Base-by-base conservation (phyloP, 1,140 invertebrate species). In the Lordiphosa stackelbergi region DNA sequence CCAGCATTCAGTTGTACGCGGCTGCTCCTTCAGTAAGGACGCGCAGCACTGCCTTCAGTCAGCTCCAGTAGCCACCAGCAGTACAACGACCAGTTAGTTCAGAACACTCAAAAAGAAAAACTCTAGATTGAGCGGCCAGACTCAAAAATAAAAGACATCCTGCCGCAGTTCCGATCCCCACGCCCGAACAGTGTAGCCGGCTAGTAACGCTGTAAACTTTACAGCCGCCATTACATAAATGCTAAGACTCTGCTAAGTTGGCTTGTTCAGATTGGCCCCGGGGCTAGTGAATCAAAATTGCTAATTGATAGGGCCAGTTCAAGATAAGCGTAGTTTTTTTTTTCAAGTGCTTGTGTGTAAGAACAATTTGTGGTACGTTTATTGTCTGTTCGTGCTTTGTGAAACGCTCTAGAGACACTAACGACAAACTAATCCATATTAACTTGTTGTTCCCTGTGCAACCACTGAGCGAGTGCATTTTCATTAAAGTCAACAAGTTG, bases 401-500 rank as follows among this genome's bases (percentile, higher is more conserved):
- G 72, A 75, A 70, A 66, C 5, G 55, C 59, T 73, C 41, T 54
- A 52, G 45, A 66, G 54, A 47, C 46, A 66, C 64, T 46, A 54
- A 53, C 36, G 22, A 7, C 34, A 46, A 42, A 68, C 61, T 58
- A 79, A 69, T 59, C 53, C 68, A 81, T 70, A 79, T 74, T 66
- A 79, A 78, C 64, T 64, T 81, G 60, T 79, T 79, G 63, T 48
- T 66, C 57, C 43, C 56, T 40, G 38, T 68, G 53, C 43, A 45
- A 38, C 58, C 16, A 45, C 13, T 19, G 36, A 54, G 28, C 6
- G 57, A 74, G 74, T 79, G 69, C 63, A 72, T 61, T 81, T 74
- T 83, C 58, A 81, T 81, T 81, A 81, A 81, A 81, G 75, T 81
- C 75, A 81, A 81, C 75, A 81, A 81, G 75, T 83, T 81, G 75